These are phyloP conservation scores for Streptopelia turtur DNA, from an alignment of 2,797 vertebrate species.

Conservation along the genomic window DNA sequence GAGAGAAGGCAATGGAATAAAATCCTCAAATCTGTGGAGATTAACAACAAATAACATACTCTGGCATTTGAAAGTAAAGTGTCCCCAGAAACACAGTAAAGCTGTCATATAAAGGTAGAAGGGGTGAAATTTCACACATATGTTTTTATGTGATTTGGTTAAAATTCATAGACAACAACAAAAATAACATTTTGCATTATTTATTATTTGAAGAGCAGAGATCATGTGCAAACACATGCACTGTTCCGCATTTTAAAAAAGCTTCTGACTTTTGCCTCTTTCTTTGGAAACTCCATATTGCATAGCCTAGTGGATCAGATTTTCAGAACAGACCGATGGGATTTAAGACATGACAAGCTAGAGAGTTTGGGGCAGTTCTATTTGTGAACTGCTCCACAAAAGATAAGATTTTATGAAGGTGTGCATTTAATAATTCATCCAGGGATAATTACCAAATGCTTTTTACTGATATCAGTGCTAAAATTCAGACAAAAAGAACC, in stretches of 20 bases:
- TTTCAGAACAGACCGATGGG: not conserved
- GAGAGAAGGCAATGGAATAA: not conserved
- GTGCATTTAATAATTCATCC: not conserved
- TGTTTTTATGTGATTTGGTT: not conserved
- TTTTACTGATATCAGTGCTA: not conserved
- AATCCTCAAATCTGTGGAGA: not conserved
- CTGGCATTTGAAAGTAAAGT: not conserved
- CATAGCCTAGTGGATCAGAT: not conserved
- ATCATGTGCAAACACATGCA: not conserved
- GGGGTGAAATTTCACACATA: not conserved
- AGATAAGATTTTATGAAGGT: not conserved
- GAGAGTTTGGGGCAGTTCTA: not conserved
- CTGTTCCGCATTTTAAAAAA: not conserved
- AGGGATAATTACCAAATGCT: not conserved
- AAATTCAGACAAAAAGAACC: not conserved
- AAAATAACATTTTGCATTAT: not conserved
- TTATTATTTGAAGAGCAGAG: not conserved
- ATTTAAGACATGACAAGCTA: not conserved
- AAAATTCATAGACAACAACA: not conserved
- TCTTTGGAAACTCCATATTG: not conserved
- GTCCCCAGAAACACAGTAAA: not conserved
- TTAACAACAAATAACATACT: not conserved
- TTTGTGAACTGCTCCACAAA: not conserved
- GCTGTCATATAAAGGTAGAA: not conserved
- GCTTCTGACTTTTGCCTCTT: not conserved